These are phyloP conservation scores for Coelinius sp. DNA, from an alignment of 2,888 invertebrate species.

Conservation along the genomic window DNA sequence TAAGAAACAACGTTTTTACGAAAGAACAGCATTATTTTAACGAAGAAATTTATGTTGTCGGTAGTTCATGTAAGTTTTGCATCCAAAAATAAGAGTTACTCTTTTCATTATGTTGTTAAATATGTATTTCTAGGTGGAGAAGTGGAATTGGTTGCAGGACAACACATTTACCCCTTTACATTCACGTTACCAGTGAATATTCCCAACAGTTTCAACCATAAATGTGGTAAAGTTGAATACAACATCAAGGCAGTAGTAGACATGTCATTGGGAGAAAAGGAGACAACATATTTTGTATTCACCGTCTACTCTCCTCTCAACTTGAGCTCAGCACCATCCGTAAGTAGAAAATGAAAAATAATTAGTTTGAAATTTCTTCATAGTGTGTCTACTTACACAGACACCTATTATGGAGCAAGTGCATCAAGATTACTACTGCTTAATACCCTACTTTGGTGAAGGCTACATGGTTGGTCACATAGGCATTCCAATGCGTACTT, in stretches of 20 bases:
- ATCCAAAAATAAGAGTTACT: not conserved
- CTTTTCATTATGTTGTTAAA: too few relatives aligned
- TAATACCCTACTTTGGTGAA: constrained; percentile 47
- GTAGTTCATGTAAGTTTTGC: constrained; percentile 73
- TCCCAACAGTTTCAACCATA: constrained; percentile 81
- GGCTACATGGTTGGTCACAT: constrained; percentile 50
- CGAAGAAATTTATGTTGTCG: constrained; percentile 79
- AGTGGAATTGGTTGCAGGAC: constrained; percentile 79
- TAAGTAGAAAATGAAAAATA: constrained; percentile 26
- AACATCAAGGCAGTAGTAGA: constrained; percentile 83
- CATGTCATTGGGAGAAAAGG: constrained; percentile 85
- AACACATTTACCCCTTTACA: constrained; percentile 81
- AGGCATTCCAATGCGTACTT: constrained; percentile 52
- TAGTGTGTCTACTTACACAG: constrained; percentile 3
- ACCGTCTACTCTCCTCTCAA: constrained; percentile 72
- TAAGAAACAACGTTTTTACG: constrained; percentile 64
- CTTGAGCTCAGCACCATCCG: constrained; percentile 26
- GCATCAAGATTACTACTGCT: constrained; percentile 48
- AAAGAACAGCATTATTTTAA: constrained; percentile 78
- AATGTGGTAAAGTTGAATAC: constrained; percentile 81
- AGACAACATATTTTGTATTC: constrained; percentile 83
- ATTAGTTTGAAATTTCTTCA: not conserved
- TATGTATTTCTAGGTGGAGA: constrained; percentile 70
- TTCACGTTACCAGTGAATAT: constrained; percentile 80
- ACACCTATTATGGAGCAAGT: constrained; percentile 42